Base-by-base conservation (phyloP, 2,888 invertebrate genomes). In the Megastigmus dorsalis region DNA sequence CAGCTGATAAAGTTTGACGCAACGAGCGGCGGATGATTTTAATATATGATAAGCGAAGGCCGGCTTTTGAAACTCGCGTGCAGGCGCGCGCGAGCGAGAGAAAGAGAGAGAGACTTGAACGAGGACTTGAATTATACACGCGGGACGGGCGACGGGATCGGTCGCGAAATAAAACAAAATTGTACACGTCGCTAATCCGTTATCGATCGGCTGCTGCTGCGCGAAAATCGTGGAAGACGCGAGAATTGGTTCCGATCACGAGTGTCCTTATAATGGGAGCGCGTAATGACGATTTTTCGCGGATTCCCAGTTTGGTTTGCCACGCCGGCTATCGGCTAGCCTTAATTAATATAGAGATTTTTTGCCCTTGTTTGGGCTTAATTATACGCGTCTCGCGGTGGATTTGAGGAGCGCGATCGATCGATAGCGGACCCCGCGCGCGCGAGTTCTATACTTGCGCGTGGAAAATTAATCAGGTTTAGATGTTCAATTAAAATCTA, bases 401-500 rank as follows among this genome's bases (percentile, higher is more conserved):
- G 10, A 15, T 43, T 33, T 10, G 26, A 36, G 9, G 28, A 30
- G 54, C 13, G 67, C 13, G 67, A 67, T 68, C 54, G 55, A 62
- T 62, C 13, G 66, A 60, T 67, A 54, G 28, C 10, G n/a, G 13
- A n/a, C n/a, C n/a, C 41, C 33, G 13, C 26, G 18, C 18, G 30
- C 13, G 28, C 20, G 3, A 9, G 28, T 43, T n/a, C 3, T 63
- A 36, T 41, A n/a, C n/a, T n/a, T n/a, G n/a, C 33, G 28, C n/a
- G 23, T 2, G 45, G 52, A 45, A 41, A 74, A 67, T 74, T 74
- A 74, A 62, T 67, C 54, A n/a, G 20, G 43, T 18, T 74, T 67
- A 33, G 55, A 74, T 68, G 66, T 73, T 74, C 67, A 74, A 74
- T 74, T 74, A 74, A 74, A 74, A 55, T 62, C 33, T 60, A 72